These are phyloP conservation scores for Dryococelus australis DNA, from an alignment of 2,888 invertebrate genomes.

Conservation along the genomic window DNA sequence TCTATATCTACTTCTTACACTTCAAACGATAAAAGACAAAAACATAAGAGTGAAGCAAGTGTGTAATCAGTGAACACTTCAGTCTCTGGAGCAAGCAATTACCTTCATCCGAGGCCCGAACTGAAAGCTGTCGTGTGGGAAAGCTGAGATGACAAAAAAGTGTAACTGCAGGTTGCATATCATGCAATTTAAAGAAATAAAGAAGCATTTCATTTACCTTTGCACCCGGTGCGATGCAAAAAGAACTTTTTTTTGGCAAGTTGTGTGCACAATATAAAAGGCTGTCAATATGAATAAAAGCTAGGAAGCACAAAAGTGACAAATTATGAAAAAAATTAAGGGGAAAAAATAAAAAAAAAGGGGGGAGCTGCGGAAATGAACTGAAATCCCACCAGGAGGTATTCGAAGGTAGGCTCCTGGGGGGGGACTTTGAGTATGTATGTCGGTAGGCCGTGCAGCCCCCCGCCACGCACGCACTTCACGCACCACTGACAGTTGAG, in stretches of 20 bases:
- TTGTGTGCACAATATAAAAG: background rate
- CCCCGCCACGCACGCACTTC: slow-evolving; percentile 36
- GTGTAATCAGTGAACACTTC: background rate
- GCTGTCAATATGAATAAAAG: background rate
- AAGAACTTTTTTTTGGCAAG: background rate
- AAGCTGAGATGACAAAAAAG: background rate
- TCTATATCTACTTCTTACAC: background rate
- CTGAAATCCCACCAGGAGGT: slow-evolving; percentile 47
- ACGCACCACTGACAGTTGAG: background rate
- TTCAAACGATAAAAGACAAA: background rate
- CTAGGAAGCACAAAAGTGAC: slow-evolving; percentile 9
- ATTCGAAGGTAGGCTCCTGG: slow-evolving; percentile 35
- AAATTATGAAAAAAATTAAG: background rate
- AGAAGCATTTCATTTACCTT: slow-evolving; percentile 33
- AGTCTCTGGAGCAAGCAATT: background rate
- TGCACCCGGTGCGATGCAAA: slow-evolving; percentile 38
- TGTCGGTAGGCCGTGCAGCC: slow-evolving; percentile 35
- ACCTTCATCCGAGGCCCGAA: background rate
- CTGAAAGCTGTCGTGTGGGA: background rate
- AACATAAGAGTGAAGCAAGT: background rate
- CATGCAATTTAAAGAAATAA: background rate
- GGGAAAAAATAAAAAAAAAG: slow-evolving; percentile 23
- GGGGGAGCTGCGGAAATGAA: background rate
- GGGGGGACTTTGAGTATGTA: slow-evolving; percentile 36
- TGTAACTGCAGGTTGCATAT: background rate